Evolutionary conservation across 2,113 vertebrate species (phyloP).

Genomic region (Orthochromis malagaraziensis): DNA sequence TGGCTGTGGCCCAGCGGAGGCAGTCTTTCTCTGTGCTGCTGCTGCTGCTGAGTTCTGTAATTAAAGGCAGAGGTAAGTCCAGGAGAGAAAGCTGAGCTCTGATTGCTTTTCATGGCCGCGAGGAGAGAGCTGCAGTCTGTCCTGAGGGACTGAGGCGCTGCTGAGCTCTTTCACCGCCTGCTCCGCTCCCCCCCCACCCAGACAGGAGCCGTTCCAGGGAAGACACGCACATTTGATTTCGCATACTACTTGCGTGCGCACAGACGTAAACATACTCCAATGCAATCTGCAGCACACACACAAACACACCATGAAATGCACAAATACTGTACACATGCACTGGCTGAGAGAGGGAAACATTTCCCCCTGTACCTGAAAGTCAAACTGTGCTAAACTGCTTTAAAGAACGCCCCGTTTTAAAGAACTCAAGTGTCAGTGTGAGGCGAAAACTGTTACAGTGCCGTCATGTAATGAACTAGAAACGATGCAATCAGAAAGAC

Average conservation of each 20-base stretch:
- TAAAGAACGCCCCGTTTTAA: conserved; percentile 37
- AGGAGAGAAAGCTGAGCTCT: conserved; percentile 66
- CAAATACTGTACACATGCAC: not conserved
- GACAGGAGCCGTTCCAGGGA: conserved; percentile 41
- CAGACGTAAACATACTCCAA: not conserved
- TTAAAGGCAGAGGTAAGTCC: conserved; percentile 76
- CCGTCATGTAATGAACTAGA: conserved; percentile 49
- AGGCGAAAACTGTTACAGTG: conserved; percentile 35
- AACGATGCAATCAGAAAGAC: conserved; percentile 41
- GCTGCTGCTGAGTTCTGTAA: conserved; percentile 63
- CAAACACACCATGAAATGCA: not conserved
- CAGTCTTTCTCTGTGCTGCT: conserved; percentile 35
- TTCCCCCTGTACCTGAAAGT: conserved; percentile 41
- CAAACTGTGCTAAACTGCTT: conserved; percentile 54
- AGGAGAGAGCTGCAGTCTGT: conserved; percentile 65
- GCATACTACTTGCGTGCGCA: not conserved
- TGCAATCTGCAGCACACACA: not conserved
- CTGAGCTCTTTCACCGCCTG: conserved; percentile 59
- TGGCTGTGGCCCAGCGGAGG: conserved; percentile 38
- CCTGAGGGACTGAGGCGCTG: conserved; percentile 61
- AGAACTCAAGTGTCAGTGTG: conserved; percentile 40
- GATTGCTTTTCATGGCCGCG: conserved; percentile 74
- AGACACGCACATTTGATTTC: conserved; percentile 37
- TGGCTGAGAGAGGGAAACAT: conserved; percentile 24
- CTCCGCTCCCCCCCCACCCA: conserved; percentile 3